Evolutionary conservation across 2,888 invertebrate species (phyloP).

Genomic region (Aspidapion aeneum): DNA sequence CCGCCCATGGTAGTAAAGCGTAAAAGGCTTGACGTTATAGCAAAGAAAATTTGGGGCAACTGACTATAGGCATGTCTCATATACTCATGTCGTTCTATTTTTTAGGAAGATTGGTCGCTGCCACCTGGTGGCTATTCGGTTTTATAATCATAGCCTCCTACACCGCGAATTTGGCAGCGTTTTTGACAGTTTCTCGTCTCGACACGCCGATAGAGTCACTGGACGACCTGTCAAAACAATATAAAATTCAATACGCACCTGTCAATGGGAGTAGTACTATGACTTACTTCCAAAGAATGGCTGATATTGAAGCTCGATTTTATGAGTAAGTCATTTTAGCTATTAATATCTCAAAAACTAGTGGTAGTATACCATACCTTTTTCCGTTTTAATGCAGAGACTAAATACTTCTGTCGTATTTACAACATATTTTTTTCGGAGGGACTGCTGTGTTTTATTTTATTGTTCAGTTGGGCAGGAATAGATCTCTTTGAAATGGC

Average conservation of each 20-base stretch:
- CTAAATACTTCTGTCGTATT: too few species aligned
- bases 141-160: constrained; percentile 99
- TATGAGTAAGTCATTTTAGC: constrained; percentile 70
- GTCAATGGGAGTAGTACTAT: constrained; percentile 83
- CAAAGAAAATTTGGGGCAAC: too few species aligned
- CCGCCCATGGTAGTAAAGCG: too few species aligned
- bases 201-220: constrained; percentile 91
- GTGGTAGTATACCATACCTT: too few species aligned
- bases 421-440: too few species aligned
- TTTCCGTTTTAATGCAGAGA: too few species aligned
- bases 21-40: too few species aligned
- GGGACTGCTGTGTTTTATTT: too few species aligned
- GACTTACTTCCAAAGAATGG: constrained; percentile 95
- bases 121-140: constrained; percentile 99
- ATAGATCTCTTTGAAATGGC: too few species aligned
- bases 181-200: constrained; percentile 88
- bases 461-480: too few species aligned
- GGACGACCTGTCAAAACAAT: constrained; percentile 87
- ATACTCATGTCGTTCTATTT: not conserved
- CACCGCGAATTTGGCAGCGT: constrained; percentile 97
- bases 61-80: too few species aligned
- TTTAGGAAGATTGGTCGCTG: constrained; percentile 74
- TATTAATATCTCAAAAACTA: too few species aligned
- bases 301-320: constrained; percentile 89
- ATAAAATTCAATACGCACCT: constrained; percentile 95